A percentile compares a stretch with the other conserved stretches of the same genome.
These are phyloP conservation scores for Matsumyia berberina DNA, from an alignment of 2,888 invertebrate genomes.

Conservation along the genomic window DNA sequence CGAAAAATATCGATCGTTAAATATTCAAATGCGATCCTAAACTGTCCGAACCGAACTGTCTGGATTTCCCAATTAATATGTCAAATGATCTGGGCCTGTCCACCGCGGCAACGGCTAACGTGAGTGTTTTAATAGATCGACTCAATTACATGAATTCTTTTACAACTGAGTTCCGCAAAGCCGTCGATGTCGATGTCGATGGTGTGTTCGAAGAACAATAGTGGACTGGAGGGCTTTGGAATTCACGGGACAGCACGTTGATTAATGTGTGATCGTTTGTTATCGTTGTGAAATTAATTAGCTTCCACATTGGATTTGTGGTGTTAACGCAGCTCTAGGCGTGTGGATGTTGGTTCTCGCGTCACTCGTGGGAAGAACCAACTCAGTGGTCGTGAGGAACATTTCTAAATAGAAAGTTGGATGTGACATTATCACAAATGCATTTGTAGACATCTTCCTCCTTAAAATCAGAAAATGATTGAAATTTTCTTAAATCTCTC, in stretches of 20 bases:
- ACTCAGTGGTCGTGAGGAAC: background rate
- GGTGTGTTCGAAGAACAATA: slow-evolving; percentile 28
- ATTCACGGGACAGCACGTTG: slow-evolving; percentile 41
- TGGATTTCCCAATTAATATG: slow-evolving; percentile 67
- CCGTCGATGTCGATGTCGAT: too few relatives aligned
- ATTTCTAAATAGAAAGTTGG: slow-evolving; percentile 1
- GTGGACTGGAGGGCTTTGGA: slow-evolving; percentile 1
- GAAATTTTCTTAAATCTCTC: too few relatives aligned
- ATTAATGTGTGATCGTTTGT: slow-evolving; percentile 56
- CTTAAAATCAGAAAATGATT: too few relatives aligned
- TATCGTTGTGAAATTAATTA: slow-evolving; percentile 68
- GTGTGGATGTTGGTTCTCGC: slow-evolving; percentile 11
- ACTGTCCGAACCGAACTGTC: slow-evolving; percentile 12
- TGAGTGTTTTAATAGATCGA: slow-evolving; percentile 52
- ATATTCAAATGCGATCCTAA: slow-evolving; percentile 54
- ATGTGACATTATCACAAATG: background rate
- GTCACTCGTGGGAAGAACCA: slow-evolving; percentile 35
- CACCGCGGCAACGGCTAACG: background rate
- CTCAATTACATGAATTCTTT: slow-evolving; percentile 30
- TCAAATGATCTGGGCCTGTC: slow-evolving; percentile 45
- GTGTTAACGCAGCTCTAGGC: slow-evolving; percentile 32
- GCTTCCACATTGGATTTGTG: slow-evolving; percentile 40
- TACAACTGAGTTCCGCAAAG: slow-evolving; percentile 16
- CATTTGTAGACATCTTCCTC: too few relatives aligned
- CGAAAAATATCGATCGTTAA: slow-evolving; percentile 70